phyloP scores from a whole-genome alignment of 2,888 invertebrate species.

The Ypsolopha scabrella region DNA sequence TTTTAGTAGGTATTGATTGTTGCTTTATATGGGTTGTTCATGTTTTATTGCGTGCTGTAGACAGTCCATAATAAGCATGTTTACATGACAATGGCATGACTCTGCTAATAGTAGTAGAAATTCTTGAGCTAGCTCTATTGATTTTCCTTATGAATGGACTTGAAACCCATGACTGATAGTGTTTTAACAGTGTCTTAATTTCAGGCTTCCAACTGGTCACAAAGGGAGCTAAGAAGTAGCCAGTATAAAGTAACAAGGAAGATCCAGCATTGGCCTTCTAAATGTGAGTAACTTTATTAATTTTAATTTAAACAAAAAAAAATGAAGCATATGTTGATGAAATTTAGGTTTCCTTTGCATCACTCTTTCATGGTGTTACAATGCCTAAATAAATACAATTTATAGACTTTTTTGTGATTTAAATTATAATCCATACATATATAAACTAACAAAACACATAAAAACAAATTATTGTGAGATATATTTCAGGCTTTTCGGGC shows the following conservation, averaged over 20 bases:
- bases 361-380: too few relatives aligned
- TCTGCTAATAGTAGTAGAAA: slow-evolving; percentile 18
- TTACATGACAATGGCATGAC: slow-evolving; percentile 17
- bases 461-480: too few relatives aligned
- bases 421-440: too few relatives aligned
- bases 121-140: not conserved
- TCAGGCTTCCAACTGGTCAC: slow-evolving; percentile 53
- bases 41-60: too few relatives aligned
- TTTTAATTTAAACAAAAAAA: not conserved
- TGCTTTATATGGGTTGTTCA: too few relatives aligned
- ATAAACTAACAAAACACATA: too few relatives aligned
- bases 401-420: too few relatives aligned
- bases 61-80: too few relatives aligned
- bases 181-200: not conserved
- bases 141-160: not conserved
- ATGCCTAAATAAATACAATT: too few relatives aligned
- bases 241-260: slow-evolving; percentile 64
- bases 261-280: slow-evolving; percentile 59
- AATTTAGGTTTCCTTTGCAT: too few relatives aligned
- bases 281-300: slow-evolving; percentile 36
- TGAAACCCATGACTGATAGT: not conserved
- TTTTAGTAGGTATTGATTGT: too few relatives aligned
- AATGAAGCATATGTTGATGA: not conserved
- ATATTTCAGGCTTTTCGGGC: too few relatives aligned
- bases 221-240: slow-evolving; percentile 54